These are phyloP conservation scores for Rana temporaria DNA, from an alignment of 2,113 vertebrate genomes.

Conservation along the genomic window DNA sequence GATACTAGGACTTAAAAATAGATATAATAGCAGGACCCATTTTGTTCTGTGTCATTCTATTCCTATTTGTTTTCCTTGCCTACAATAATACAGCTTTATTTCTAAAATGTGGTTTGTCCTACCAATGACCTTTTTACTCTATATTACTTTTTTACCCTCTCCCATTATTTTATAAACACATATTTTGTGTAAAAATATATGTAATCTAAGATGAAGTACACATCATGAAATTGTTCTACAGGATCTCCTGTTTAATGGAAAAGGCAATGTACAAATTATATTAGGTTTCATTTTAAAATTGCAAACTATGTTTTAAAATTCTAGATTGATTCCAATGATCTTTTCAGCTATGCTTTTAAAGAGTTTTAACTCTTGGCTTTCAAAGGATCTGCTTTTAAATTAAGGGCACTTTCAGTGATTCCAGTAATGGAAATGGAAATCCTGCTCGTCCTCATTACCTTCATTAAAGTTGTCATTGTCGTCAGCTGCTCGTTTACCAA, in stretches of 20 bases:
- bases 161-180: constrained; percentile 44
- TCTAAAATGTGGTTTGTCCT: constrained; percentile 3
- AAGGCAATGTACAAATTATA: constrained; percentile 59
- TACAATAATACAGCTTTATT: background rate
- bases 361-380: constrained; percentile 61
- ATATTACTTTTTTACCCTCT: background rate
- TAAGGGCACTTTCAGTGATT: constrained; percentile 64
- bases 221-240: constrained; percentile 36
- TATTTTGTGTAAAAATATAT: constrained; percentile 21
- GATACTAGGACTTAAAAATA: too few species aligned
- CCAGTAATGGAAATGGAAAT: constrained; percentile 75
- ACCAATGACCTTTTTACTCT: constrained; percentile 22
- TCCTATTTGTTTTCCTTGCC: background rate
- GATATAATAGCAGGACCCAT: too few species aligned
- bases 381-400: constrained; percentile 60
- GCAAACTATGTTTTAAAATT: constrained; percentile 71
- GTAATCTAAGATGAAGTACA: constrained; percentile 19
- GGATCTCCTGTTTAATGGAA: constrained; percentile 66
- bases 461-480: constrained; percentile 74
- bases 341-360: constrained; percentile 63
- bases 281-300: constrained; percentile 70
- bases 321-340: constrained; percentile 62
- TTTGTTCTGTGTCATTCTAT: too few species aligned
- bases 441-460: constrained; percentile 75
- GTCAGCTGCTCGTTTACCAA: constrained; percentile 63